A percentile compares a stretch with the other conserved stretches of the same genome.
phyloP scores from a whole-genome alignment of 2,113 vertebrate species.

The Quiscalus mexicanus region DNA sequence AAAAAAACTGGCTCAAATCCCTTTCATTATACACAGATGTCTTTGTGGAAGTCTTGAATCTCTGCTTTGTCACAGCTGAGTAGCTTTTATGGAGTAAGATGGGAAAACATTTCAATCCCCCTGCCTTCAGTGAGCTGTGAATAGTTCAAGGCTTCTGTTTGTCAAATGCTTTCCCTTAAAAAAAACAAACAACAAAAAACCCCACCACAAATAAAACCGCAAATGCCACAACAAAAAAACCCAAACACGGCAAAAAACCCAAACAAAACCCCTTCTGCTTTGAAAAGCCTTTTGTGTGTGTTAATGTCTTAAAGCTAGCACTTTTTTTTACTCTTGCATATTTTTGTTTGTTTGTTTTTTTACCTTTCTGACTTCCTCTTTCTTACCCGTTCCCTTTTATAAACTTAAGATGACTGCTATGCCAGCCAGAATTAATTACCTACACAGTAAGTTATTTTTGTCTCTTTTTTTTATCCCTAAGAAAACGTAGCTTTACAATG shows the following conservation, averaged over 20 bases:
- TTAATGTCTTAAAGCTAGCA: neutral
- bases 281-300: neutral
- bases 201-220: neutral
- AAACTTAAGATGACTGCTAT: constrained; percentile 86
- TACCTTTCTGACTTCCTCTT: constrained; percentile 66
- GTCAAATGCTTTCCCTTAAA: neutral
- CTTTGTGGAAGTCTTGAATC: neutral
- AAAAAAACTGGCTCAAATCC: neutral
- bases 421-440: constrained; percentile 80
- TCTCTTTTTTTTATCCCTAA: neutral
- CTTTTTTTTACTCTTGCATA: neutral
- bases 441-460: constrained; percentile 86
- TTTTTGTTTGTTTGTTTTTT: neutral
- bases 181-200: neutral
- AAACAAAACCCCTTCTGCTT: neutral
- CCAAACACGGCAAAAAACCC: neutral
- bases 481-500: neutral
- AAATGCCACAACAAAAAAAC: neutral
- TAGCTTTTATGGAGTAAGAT: neutral
- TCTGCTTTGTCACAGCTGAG: neutral
- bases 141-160: neutral
- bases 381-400: constrained; percentile 72
- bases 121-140: neutral
- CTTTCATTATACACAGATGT: neutral
- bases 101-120: neutral